Base-by-base conservation (phyloP, 2,113 vertebrate genomes). In the Glaucomys volans region DNA sequence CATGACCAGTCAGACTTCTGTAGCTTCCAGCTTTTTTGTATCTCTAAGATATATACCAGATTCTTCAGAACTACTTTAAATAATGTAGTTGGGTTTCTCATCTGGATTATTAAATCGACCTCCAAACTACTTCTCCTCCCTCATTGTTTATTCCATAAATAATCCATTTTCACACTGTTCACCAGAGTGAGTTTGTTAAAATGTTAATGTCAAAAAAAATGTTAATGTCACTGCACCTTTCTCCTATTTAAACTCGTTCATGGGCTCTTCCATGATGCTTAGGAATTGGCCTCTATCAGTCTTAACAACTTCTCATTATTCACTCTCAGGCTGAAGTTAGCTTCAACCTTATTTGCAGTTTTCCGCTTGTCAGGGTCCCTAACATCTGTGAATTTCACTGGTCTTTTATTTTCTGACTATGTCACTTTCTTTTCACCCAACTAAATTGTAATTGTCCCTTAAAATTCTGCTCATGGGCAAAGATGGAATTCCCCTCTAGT, bases 131-230 rank as follows among this genome's bases (percentile, higher is more conserved):
- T 83, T 24, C 52, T 37, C 40, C 90, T 74, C n/a, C 35, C 12
- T 88, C 4, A 57, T 85, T 20, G 69, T 92, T 94, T 87, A 87
- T 72, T 80, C 66, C 42, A 12, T 52, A 81, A 90, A 57, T 87
- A 75, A 47, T 54, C 26, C 54, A 92, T 74, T 40, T 90, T 74
- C 20, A 77, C 20, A 66, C 82, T 66, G 2, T 26, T 93, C 5
- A 79, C 18, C 30, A 59, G 44, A 93, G 37, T 93, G 17, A 89
- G 90, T 35, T 95, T 91, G 16, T 93, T 62, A 88, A 93, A 80
- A 71, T 87, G 14, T 91, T 95, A 64, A 81, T 76, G 14, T 14
- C 87, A 52, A n/a, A n/a, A n/a, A 88, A 93, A 80, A 71, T 87
- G 14, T 91, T 95, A 64, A 81, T 76, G 14, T 14, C 87, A 52